phyloP scores from a whole-genome alignment of 2,113 vertebrate genomes.

The Xenopus borealis region DNA sequence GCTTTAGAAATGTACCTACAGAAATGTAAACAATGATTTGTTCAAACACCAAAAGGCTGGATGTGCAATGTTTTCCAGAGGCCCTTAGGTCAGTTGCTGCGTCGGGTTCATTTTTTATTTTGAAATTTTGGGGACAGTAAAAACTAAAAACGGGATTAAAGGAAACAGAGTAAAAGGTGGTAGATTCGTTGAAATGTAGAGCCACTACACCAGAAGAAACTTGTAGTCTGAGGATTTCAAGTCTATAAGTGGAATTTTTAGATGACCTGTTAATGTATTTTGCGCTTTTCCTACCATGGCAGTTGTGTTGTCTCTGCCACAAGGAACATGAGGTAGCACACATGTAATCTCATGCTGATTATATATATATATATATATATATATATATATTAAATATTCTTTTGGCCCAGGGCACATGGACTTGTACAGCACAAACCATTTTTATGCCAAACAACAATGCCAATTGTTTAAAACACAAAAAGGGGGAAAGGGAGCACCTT shows the following conservation, averaged over 20 bases:
- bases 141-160: too few relatives aligned
- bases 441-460: background rate
- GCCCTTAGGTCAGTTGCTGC: background rate
- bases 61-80: constrained; percentile 7
- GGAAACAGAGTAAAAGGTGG: too few relatives aligned
- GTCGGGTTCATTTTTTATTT: too few relatives aligned
- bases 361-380: too few relatives aligned
- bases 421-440: background rate
- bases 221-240: background rate
- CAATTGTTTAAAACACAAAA: too few relatives aligned
- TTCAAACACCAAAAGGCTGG: constrained; percentile 25
- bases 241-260: background rate
- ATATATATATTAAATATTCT: too few relatives aligned
- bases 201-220: background rate
- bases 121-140: too few relatives aligned
- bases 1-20: constrained; percentile 37
- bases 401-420: background rate
- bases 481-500: too few relatives aligned
- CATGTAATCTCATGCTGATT: background rate
- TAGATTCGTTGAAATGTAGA: too few relatives aligned
- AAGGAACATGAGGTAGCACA: constrained; percentile 38
- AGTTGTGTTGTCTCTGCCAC: background rate
- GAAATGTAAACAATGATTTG: constrained; percentile 46
- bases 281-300: background rate
- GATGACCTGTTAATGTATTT: background rate